Percentiles rank a stretch among this genome's conserved stretches.
Conservation (phyloP, 2,888 invertebrate genomes). For the Nemotelus nigrinus region DNA sequence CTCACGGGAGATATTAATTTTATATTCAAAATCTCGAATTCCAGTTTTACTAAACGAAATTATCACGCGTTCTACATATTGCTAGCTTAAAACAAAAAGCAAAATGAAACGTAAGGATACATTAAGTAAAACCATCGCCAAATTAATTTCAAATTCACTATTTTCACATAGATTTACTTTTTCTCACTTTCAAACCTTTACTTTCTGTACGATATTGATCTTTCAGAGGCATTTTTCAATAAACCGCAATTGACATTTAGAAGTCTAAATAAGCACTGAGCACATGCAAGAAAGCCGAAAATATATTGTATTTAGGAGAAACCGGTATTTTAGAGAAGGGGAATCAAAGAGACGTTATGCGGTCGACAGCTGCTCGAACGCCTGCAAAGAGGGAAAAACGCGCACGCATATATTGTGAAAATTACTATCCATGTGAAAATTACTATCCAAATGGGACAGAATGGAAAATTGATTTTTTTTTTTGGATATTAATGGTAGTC, state of each 20-base stretch:
- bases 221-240: conserved; percentile 8
- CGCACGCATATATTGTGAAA: not conserved
- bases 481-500: too few relatives aligned
- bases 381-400: not conserved
- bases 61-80: not conserved
- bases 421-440: too few relatives aligned
- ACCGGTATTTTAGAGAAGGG: not conserved
- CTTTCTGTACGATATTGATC: not conserved
- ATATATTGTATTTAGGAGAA: not conserved
- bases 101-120: not conserved
- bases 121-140: not conserved
- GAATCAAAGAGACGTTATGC: too few relatives aligned
- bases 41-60: not conserved
- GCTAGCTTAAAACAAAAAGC: not conserved
- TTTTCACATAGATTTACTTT: conserved; percentile 2
- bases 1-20: not conserved
- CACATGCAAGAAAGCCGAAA: conserved; percentile 1
- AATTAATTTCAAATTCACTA: not conserved
- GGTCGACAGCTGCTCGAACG: not conserved
- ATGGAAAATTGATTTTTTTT: too few relatives aligned
- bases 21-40: not conserved
- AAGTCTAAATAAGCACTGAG: not conserved
- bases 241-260: not conserved
- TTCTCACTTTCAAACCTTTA: conserved; percentile 4
- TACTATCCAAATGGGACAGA: too few relatives aligned